Percentiles rank a stretch among this genome's conserved stretches.
These are phyloP conservation scores for Oxyteleia sp. DNA, from an alignment of 2,888 invertebrate species.

Conservation along the genomic window DNA sequence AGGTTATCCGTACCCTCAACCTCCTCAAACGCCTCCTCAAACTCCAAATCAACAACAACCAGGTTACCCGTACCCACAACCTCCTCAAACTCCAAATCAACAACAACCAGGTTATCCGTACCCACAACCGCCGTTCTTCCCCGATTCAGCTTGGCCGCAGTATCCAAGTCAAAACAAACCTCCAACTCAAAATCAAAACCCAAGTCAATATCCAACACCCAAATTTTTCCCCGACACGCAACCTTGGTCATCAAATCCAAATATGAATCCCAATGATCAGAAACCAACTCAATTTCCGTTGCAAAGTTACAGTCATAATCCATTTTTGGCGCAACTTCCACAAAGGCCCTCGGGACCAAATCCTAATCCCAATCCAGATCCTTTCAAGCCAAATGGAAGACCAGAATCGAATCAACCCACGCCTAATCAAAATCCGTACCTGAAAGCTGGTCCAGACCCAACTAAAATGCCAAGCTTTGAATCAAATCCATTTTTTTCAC, in stretches of 20 bases:
- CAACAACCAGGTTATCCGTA: constrained; percentile 10
- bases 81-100: constrained; percentile 36
- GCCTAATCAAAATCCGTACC: constrained; percentile 33
- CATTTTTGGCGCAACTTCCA: constrained; percentile 56
- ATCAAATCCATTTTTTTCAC: constrained; percentile 64
- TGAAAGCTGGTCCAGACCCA: constrained; percentile 60
- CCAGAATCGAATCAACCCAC: constrained; percentile 31
- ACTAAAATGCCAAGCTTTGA: constrained; percentile 53
- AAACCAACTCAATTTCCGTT: constrained; percentile 42
- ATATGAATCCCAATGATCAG: constrained; percentile 39
- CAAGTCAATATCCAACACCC: constrained; percentile 17
- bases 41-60: background rate
- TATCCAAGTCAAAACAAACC: constrained; percentile 39
- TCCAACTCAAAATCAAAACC: constrained; percentile 31
- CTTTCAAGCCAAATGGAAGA: constrained; percentile 11
- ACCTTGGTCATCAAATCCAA: constrained; percentile 22
- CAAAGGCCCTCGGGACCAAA: constrained; percentile 23
- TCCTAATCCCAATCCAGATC: constrained; percentile 27
- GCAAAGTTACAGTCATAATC: constrained; percentile 58
- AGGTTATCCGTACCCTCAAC: too few species aligned
- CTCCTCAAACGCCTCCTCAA: constrained; percentile 7
- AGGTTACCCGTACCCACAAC: too few species aligned
- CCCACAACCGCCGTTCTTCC: constrained; percentile 44
- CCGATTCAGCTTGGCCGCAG: constrained; percentile 16
- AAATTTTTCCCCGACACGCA: constrained; percentile 56